phyloP scores from a whole-genome alignment of 64 coral and sea anemone genomes.

The Porites lutea region DNA sequence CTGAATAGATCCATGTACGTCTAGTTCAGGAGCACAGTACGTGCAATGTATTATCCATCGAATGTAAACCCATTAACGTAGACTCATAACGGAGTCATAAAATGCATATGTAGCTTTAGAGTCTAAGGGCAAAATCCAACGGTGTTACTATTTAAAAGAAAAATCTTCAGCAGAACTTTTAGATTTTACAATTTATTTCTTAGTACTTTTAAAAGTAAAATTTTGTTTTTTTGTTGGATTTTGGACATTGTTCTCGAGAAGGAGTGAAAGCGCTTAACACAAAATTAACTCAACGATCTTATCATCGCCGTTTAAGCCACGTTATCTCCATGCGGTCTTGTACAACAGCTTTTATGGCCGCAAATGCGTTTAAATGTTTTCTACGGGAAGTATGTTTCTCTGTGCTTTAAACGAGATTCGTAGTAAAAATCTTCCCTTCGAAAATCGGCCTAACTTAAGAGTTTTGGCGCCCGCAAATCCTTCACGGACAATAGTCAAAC shows the following conservation, averaged over 20 bases:
- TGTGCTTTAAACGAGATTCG: not conserved
- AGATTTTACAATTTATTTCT: no score
- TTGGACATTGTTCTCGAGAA: no score
- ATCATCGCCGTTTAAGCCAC: not conserved
- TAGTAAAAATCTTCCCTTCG: not conserved
- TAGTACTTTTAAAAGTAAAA: no score
- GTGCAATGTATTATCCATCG: not conserved
- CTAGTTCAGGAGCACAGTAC: no score
- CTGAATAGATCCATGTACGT: no score
- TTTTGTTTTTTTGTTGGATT: no score
- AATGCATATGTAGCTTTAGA: no score
- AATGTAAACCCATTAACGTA: not conserved
- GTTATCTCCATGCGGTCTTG: not conserved
- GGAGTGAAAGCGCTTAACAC: no score
- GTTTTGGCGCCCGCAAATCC: conserved; percentile 48
- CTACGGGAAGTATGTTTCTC: conserved; percentile 1
- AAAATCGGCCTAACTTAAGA: conserved; percentile 53
- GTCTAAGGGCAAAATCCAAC: no score
- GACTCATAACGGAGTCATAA: no score
- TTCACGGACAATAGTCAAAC: not conserved
- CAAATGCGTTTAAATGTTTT: conserved; percentile 16
- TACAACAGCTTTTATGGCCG: not conserved
- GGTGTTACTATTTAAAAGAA: no score
- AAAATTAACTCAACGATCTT: not conserved
- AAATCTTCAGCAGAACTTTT: no score